Evolutionary conservation across 2,888 invertebrate species (phyloP), one percentile per base, ranked within the genome.

Genomic region (Drosophila pullipes): DNA sequence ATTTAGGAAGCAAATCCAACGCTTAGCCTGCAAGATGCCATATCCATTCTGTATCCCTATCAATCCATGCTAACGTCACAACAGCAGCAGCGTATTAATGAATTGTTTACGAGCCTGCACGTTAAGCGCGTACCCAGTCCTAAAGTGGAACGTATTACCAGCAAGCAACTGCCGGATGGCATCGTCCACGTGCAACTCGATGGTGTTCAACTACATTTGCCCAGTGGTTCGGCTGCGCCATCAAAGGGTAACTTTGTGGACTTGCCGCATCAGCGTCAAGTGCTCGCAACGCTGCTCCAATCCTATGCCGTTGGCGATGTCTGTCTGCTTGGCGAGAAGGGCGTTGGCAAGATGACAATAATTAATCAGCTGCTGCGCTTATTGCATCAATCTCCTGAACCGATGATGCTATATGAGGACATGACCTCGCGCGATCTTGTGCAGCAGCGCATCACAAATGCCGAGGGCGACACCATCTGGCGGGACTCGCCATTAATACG

Each of bases 381-480:
- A 79, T 93, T 98, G 13, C 96, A 96, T 33, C 97, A 97, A 91
- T 95, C 96, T 41, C 94, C 97, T 70, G 98, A 98, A 93, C 97
- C 97, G 25, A 97, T 99, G 93, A 97, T 98, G 73, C 94, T 99
- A 4, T 99, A 98, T 93, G 98, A 98, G 95, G 99, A 99, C 91
- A 99, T 99, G 98, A 98, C 98, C 0, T 97, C 98, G 0, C 94
- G 99, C 64, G 99, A 99, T 93, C 94, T 99, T 71, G 95, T 99
- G 22, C 99, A 99, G 92, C 98, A 98, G 92, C 94, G 99, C 70
- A 96, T 97, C 1, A 99, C 99, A 1, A 94, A 97, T 60, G 95
- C 96, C 25, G 96, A 96, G 77, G 99, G 99, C 0, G 98, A 99
- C 92, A 99, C 99, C 0, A 95, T 97, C n/a, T 99, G 99, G 99